Evolutionary conservation across 2,113 vertebrate species (phyloP), one percentile per base, ranked within the genome.

Genomic region (Leptosomus discolor): DNA sequence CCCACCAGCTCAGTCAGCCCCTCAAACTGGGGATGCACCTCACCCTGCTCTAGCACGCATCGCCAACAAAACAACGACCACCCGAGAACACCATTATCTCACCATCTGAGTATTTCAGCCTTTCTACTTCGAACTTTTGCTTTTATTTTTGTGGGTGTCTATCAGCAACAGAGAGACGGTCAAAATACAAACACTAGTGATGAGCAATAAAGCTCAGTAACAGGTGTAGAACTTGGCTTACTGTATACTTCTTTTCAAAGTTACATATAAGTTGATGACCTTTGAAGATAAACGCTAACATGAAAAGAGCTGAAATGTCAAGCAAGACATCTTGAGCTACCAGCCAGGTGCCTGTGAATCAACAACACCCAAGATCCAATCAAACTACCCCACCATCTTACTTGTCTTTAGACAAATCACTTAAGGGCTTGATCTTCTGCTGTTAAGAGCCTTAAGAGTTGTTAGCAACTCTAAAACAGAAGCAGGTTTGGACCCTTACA

Each of bases 251-350:
- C 64, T 94, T 77, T 84, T 78, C 67, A 30, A 92, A 91, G 23
- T 68, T 86, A 77, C 30, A 78, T 43, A 43, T 29, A 92, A 91
- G 39, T 45, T 64, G 60, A 86, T 84, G 89, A 95, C 87, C 87
- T 97, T 95, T 94, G 70, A 84, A 91, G 74, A 88, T 36, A 90
- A 85, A 91, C 84, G 63, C 58, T 73, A 45, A 94, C 86, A 68
- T 71, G 80, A 77, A 94, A 89, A 91, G 81, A 71, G 86, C 60
- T 73, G 80, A 97, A 97, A 95, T 95, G 93, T 97, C 96, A 97
- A 97, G 94, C 58, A 92, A 96, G 89, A 94, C 74, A 73, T 93
- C 86, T 83, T 96, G 69, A 94, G 93, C 82, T 86, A 88, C 86
- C 76, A 96, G 85, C 64, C 91, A 96, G 91, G 93, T 97, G 95